Evolutionary conservation across 1,140 invertebrate genomes (phyloP).

Genomic region (Drosophila watanabei): DNA sequence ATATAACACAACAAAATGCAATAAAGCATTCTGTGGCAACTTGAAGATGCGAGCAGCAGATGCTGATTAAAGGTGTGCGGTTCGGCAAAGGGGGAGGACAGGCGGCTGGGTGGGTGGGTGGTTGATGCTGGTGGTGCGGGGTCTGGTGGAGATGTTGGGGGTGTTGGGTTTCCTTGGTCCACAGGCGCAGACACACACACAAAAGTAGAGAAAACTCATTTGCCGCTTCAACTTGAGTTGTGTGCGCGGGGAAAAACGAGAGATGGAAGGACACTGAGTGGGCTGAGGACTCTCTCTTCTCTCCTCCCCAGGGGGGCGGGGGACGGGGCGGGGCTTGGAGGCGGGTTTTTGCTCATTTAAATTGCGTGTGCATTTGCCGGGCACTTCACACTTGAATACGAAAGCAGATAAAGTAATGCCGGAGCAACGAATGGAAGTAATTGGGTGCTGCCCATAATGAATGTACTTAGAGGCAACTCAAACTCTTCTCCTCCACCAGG

Average conservation of each 20-base stretch:
- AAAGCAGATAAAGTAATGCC: constrained; percentile 83
- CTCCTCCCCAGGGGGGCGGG: constrained; percentile 21
- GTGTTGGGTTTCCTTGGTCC: constrained; percentile 16
- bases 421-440: constrained; percentile 70
- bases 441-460: constrained; percentile 75
- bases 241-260: constrained; percentile 4
- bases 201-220: constrained; percentile 73
- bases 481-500: constrained; percentile 2
- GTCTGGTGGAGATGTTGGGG: neutral
- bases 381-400: constrained; percentile 82
- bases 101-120: constrained; percentile 10
- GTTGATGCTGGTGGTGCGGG: neutral
- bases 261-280: neutral
- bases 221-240: constrained; percentile 60
- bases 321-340: constrained; percentile 2
- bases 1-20: constrained; percentile 85
- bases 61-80: constrained; percentile 83
- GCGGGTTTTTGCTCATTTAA: constrained; percentile 71
- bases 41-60: constrained; percentile 83
- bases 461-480: constrained; percentile 40
- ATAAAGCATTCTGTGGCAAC: constrained; percentile 84
- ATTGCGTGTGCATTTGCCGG: constrained; percentile 80
- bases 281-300: neutral
- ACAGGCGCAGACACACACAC: constrained; percentile 30
- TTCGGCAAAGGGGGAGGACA: constrained; percentile 44